Evolutionary conservation across 2,888 invertebrate species (phyloP), one percentile per base, ranked within the genome.

Genomic region (Gryllus longicercus): DNA sequence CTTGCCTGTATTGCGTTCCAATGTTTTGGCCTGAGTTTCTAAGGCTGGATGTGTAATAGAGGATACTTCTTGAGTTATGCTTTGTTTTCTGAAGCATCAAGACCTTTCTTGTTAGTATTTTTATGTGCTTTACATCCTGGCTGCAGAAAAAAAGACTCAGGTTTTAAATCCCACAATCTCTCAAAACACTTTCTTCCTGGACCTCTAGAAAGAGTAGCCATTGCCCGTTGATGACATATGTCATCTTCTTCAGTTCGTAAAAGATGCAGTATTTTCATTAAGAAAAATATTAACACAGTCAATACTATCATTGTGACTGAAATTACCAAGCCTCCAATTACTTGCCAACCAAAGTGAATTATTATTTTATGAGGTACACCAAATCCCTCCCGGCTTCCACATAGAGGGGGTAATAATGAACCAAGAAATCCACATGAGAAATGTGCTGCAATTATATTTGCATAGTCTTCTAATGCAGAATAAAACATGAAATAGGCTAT

Each of bases 321-420:
- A 16, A 81, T 49, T n/a, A 14, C 49, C 8, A 50, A 51, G 11
- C 25, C 49, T 18, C 77, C 38, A 10, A 75, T 23, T 21, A 50
- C 38, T 75, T 81, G 77, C 79, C 75, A 79, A n/a, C 21, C 77
- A 21, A 79, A 78, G 25, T 80, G 51, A 51, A 76, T 8, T n/a
- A 77, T 14, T 21, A 51, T 38, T 74, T 63, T 63, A n/a, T 63
- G 16, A 18, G 16, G 16, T 63, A 63, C 12, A 18, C n/a, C 63
- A 63, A 63, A 63, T 11, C n/a, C 16, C 63, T 63, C 63, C 1
- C n/a, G 63, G n/a, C n/a, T 63, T n/a, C 74, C 74, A 78, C 14
- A 50, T 5, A 74, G 2, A 11, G 78, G 78, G 2, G 50, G 38
- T 25, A 74, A 8, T 38, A 74, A 74, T 74, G n/a, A 38, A n/a